Evolutionary conservation across 2,797 vertebrate genomes (phyloP), one percentile per base, ranked within the genome.

Genomic region (Jordanella pulchra): DNA sequence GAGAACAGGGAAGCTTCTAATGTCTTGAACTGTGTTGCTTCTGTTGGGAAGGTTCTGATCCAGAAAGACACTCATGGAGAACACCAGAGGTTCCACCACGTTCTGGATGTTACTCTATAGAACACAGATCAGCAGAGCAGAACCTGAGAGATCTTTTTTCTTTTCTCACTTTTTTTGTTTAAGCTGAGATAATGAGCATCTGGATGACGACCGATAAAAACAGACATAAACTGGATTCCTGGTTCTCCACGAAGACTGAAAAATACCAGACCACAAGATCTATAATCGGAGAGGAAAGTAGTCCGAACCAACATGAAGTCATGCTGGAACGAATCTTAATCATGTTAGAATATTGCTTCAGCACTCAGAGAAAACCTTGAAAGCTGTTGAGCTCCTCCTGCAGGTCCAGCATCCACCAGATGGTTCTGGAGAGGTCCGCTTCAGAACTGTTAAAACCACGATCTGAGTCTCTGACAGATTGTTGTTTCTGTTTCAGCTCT

Each of bases 81-180:
- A 91, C 27, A 86, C 82, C 82, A 92, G 76, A 27, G 91, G 90
- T n/a, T 89, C 63, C 53, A 91, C 81, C 74, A 86, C 67, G 68
- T 91, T 35, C 27, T 23, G 56, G 11, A 92, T 27, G 0, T 67
- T 32, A 72, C 0, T 80, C 91, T 92, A 70, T 21, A 77, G 65
- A 71, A 70, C n/a, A 77, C 6, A 60, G 67, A 50, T 3, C 78
- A 1, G 76, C 15, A 79, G 23, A 81, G 51, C 18, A 71, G 42
- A 75, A 76, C 32, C 21, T 25, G 28, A 67, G 13, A 27, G 12
- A 7, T 14, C 15, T n/a, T 45, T 51, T 15, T 39, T 23, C 28
- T 32, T 21, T 39, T 11, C 3, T 78, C 10, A 35, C 54, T 30
- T 53, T 2, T 18, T 25, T 23, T 11, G 23, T 47, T 35, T 17